Evolutionary conservation across 2,888 invertebrate genomes (phyloP).

Genomic region (Hypselothyrea guttata): DNA sequence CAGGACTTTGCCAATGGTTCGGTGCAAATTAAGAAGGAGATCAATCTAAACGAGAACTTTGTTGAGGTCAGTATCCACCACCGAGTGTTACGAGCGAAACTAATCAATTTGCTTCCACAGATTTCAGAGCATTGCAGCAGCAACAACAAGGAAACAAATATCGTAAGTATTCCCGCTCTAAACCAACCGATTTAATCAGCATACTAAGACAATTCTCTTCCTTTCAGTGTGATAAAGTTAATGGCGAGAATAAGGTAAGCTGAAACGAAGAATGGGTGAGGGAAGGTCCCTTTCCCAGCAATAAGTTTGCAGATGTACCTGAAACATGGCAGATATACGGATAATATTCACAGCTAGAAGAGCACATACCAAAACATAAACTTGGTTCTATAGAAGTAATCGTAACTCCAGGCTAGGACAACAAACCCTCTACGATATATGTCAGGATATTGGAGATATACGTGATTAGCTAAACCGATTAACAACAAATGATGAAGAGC

Average conservation of each 20-base stretch:
- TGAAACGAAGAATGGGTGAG: not conserved
- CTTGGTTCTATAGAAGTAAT: too few relatives aligned
- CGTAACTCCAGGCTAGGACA: too few relatives aligned
- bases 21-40: conserved; percentile 51
- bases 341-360: too few relatives aligned
- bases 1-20: conserved; percentile 47
- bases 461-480: too few relatives aligned
- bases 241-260: conserved; percentile 94
- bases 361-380: too few relatives aligned
- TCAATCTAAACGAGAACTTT: conserved; percentile 86
- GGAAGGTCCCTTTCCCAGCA: too few relatives aligned
- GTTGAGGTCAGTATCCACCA: conserved; percentile 88
- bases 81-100: not conserved
- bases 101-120: conserved; percentile 84
- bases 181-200: too few relatives aligned
- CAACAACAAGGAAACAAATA: conserved; percentile 94
- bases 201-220: conserved; percentile 30
- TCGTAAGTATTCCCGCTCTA: conserved; percentile 87
- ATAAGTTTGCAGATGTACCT: too few relatives aligned
- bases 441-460: too few relatives aligned
- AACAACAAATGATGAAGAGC: too few relatives aligned
- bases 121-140: conserved; percentile 96
- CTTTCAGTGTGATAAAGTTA: conserved; percentile 96
- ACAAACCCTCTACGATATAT: too few relatives aligned
- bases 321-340: too few relatives aligned